phyloP scores from a whole-genome alignment of 2,888 invertebrate genomes.

The Laothoe populi region DNA sequence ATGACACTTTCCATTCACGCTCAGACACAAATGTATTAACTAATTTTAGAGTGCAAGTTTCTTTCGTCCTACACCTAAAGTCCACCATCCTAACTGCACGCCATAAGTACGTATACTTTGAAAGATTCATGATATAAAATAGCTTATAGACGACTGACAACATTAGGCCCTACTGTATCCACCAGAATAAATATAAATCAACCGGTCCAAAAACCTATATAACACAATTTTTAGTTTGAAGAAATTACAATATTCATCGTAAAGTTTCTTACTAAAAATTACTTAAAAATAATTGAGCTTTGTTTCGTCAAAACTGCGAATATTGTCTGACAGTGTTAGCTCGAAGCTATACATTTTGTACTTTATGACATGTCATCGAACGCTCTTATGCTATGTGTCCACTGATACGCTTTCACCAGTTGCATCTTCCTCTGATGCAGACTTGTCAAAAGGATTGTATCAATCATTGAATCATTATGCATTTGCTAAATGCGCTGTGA shows the following conservation, averaged over 20 bases:
- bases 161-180: constrained; percentile 38
- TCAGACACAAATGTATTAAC: background rate
- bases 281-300: constrained; percentile 61
- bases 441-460: too few species aligned
- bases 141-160: constrained; percentile 20
- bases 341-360: constrained; percentile 40
- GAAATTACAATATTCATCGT: constrained; percentile 59
- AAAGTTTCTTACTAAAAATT: constrained; percentile 41
- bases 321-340: constrained; percentile 32
- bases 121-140: background rate
- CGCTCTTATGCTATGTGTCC: constrained; percentile 28
- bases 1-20: constrained; percentile 16
- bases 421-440: too few species aligned
- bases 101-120: background rate
- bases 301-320: constrained; percentile 38
- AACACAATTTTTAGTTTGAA: constrained; percentile 40
- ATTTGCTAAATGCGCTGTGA: too few species aligned
- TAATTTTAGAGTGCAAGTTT: background rate
- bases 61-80: constrained; percentile 1
- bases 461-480: too few species aligned
- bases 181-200: constrained; percentile 40
- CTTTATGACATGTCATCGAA: constrained; percentile 39
- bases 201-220: constrained; percentile 29
- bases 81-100: too few species aligned
- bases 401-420: too few species aligned